Evolutionary conservation across 2,113 vertebrate species (phyloP).

Genomic region (Grammomys surdaster): DNA sequence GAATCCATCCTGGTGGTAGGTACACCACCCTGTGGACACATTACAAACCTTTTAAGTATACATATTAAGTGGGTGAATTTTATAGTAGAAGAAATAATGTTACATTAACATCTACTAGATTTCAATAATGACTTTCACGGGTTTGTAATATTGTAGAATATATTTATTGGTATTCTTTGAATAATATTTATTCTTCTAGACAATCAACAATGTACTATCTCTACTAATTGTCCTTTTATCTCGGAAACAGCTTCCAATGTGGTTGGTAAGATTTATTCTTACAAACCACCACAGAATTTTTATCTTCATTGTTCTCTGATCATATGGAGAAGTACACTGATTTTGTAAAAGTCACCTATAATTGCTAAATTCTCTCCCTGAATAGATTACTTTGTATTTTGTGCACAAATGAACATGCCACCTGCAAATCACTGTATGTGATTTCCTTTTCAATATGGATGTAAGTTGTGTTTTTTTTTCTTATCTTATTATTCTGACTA

Average conservation of each 20-base stretch:
- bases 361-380: neutral
- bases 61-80: neutral
- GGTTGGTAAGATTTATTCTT: neutral
- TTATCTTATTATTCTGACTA: neutral
- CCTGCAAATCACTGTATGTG: neutral
- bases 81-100: neutral
- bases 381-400: constrained; percentile 1
- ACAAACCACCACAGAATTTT: neutral
- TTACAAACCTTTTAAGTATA: neutral
- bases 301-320: neutral
- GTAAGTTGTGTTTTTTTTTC: neutral
- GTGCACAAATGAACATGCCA: neutral
- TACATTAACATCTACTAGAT: neutral
- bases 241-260: neutral
- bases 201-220: neutral
- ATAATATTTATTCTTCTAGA: neutral
- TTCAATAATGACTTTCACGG: neutral
- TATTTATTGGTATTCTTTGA: neutral
- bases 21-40: neutral
- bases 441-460: neutral
- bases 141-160: neutral
- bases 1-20: neutral
- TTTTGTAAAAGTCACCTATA: constrained; percentile 1
- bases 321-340: neutral
- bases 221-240: neutral